Percentiles rank a stretch among this genome's conserved stretches.
Evolutionary conservation across 2,797 vertebrate species (phyloP).

Genomic region (Hippoglossus hippoglossus): DNA sequence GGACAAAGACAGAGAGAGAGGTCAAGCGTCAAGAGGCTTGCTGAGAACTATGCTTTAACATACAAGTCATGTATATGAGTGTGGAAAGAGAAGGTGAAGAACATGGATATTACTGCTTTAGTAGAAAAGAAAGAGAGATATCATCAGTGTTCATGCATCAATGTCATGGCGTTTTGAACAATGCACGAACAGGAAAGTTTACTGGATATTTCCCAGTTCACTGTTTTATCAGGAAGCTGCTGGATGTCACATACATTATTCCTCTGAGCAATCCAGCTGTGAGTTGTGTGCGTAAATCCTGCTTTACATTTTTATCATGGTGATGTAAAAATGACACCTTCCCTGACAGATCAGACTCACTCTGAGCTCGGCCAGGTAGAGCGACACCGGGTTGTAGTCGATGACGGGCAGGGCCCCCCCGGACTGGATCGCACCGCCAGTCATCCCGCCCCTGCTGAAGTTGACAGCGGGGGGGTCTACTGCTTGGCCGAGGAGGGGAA

Average conservation of each 20-base stretch:
- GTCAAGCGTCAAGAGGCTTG: too few species aligned
- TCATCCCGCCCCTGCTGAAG: conserved; percentile 82
- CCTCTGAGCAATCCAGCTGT: neutral
- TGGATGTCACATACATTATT: neutral
- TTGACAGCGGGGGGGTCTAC: conserved; percentile 85
- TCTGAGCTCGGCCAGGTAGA: conserved; percentile 90
- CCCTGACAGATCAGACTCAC: conserved; percentile 77
- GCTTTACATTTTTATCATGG: neutral
- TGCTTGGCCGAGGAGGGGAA: conserved; percentile 87
- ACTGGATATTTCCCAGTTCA: neutral
- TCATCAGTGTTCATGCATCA: neutral
- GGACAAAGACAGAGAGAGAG: too few species aligned
- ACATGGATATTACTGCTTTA: neutral
- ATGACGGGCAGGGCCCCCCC: conserved; percentile 87
- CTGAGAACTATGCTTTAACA: too few species aligned
- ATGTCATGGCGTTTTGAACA: neutral
- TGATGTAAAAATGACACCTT: neutral
- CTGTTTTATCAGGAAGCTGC: conserved; percentile 23
- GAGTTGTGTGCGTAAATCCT: conserved; percentile 23
- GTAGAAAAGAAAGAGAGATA: neutral
- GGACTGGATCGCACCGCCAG: conserved; percentile 7
- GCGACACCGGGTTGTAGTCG: conserved; percentile 91
- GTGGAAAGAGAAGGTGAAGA: neutral
- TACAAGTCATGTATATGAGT: neutral
- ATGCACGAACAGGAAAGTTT: neutral